Conservation (phyloP, 2,888 invertebrate genomes). For the Drosophila antonietae region DNA sequence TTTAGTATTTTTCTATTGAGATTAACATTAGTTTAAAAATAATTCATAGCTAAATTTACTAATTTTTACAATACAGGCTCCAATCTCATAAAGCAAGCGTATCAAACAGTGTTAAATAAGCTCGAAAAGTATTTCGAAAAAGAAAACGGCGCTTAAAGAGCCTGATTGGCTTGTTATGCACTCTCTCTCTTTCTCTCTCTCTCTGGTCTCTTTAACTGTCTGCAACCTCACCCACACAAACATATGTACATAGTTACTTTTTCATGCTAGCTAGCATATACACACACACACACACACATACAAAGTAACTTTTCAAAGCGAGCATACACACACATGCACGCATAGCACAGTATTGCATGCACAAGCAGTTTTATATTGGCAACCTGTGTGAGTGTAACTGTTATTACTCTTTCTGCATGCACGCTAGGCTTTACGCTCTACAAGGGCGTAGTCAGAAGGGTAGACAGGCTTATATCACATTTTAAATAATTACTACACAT, state of each 20-base stretch:
- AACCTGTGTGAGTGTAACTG: conserved; percentile 18
- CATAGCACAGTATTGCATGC: background rate
- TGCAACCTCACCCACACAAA: background rate
- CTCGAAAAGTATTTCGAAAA: background rate
- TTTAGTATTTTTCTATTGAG: background rate
- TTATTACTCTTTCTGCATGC: background rate
- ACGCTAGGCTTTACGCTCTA: background rate
- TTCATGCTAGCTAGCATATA: background rate
- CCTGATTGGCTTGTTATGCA: background rate
- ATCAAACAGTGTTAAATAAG: background rate
- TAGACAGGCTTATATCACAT: background rate
- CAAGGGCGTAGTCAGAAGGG: background rate
- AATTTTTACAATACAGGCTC: background rate
- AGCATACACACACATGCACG: background rate
- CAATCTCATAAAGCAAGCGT: background rate
- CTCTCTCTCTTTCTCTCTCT: background rate
- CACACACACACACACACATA: background rate
- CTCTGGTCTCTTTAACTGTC: background rate
- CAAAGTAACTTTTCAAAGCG: background rate
- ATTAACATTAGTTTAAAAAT: background rate
- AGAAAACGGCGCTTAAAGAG: background rate
- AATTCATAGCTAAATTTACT: background rate
- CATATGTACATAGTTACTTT: background rate
- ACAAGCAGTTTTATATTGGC: background rate
- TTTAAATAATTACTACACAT: background rate